Evolutionary conservation across 1,140 invertebrate genomes (phyloP).

Genomic region (Calephelis nemesis): DNA sequence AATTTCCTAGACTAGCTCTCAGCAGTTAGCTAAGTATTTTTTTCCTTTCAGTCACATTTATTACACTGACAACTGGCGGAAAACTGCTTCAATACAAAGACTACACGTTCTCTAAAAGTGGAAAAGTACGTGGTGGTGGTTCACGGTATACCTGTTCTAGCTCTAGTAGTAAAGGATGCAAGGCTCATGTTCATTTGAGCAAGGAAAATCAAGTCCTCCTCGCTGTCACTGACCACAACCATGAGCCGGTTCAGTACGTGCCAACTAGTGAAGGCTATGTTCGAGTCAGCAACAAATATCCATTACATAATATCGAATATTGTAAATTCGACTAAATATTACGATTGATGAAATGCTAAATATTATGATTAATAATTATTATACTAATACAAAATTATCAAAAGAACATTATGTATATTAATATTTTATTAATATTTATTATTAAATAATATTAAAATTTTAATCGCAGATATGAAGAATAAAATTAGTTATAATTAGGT

Average conservation of each 20-base stretch:
- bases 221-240: conserved; percentile 32
- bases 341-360: background rate
- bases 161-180: conserved; percentile 33
- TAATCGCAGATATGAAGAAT: no score
- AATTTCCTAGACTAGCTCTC: background rate
- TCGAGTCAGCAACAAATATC: conserved; percentile 28
- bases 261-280: conserved; percentile 34
- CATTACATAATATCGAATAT: conserved; percentile 30
- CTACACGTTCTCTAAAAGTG: conserved; percentile 36
- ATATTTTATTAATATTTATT: no score
- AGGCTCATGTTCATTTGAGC: conserved; percentile 34
- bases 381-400: background rate
- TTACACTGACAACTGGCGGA: conserved; percentile 34
- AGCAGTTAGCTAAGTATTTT: conserved; percentile 1
- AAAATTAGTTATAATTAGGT: no score
- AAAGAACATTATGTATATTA: no score
- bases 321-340: conserved; percentile 27
- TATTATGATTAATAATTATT: no score
- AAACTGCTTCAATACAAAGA: conserved; percentile 40
- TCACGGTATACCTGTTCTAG: conserved; percentile 35
- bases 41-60: conserved; percentile 35
- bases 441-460: no score
- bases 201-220: conserved; percentile 33
- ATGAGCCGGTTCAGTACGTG: conserved; percentile 36
- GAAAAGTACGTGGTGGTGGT: conserved; percentile 31